A percentile compares a stretch with the other conserved stretches of the same genome.
phyloP scores from a whole-genome alignment of 2,113 vertebrate genomes.

The Bubo bubo region DNA sequence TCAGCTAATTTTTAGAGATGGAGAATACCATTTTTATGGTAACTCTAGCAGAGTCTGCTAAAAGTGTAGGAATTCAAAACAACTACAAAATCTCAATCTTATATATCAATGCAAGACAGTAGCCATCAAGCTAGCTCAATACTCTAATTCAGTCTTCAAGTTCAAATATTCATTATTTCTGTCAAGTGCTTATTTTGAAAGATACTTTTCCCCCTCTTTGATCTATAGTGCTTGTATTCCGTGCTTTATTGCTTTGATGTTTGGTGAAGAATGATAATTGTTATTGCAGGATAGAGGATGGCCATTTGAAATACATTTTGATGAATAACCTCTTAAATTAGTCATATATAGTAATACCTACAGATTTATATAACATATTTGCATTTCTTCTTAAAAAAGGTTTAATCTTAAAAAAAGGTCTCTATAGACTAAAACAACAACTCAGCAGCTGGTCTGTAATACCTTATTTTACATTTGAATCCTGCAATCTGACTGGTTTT shows the following conservation, averaged over 20 bases:
- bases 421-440: neutral
- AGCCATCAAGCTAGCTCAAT: neutral
- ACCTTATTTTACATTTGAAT: neutral
- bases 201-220: neutral
- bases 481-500: neutral
- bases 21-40: neutral
- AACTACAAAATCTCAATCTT: neutral
- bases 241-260: constrained; percentile 18
- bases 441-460: neutral
- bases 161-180: constrained; percentile 38
- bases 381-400: neutral
- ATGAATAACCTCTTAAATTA: neutral
- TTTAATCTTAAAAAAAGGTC: neutral
- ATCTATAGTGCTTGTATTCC: neutral
- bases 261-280: neutral
- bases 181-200: constrained; percentile 35
- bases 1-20: neutral
- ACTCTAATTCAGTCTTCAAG: constrained; percentile 8
- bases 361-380: neutral
- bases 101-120: neutral
- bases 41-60: neutral
- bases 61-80: neutral
- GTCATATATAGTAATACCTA: neutral
- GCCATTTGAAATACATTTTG: neutral
- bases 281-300: neutral